Percentiles rank a stretch among this genome's conserved stretches.
Evolutionary conservation across 2,113 vertebrate genomes (phyloP).

Genomic region (Aspidoscelis tigris): DNA sequence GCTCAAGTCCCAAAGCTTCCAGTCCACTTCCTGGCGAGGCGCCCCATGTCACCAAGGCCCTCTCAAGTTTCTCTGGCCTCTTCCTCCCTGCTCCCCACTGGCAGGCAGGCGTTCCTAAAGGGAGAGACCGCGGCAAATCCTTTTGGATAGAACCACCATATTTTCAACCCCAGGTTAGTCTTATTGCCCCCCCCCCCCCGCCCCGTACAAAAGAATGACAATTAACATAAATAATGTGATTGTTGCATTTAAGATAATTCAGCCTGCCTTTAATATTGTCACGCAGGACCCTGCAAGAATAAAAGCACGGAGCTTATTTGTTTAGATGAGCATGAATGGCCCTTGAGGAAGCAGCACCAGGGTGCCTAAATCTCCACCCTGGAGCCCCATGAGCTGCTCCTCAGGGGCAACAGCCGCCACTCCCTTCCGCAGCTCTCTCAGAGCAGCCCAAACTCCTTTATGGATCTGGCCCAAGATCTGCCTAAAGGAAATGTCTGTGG

Average conservation of each 20-base stretch:
- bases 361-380: background rate
- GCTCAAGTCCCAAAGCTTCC: no score
- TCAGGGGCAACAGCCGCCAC: background rate
- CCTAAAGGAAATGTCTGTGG: background rate
- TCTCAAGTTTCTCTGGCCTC: background rate
- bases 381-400: background rate
- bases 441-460: background rate
- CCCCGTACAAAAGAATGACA: background rate
- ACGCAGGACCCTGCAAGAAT: background rate
- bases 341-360: rapidly evolving
- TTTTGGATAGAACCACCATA: rapidly evolving
- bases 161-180: background rate
- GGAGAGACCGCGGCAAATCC: background rate
- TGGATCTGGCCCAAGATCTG: no score
- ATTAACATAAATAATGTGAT: slow-evolving; percentile 17
- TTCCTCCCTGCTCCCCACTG: no score
- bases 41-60: no score
- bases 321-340: background rate
- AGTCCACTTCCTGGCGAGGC: no score
- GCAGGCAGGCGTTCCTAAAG: no score
- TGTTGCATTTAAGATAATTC: background rate
- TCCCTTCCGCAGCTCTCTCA: background rate
- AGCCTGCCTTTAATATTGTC: slow-evolving; percentile 16
- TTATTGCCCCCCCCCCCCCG: background rate
- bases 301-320: background rate